These are phyloP conservation scores for Phacellophora camtschatica DNA, from an alignment of 30 jellyfish, hydroid and myxozoan species.

Conservation along the genomic window DNA sequence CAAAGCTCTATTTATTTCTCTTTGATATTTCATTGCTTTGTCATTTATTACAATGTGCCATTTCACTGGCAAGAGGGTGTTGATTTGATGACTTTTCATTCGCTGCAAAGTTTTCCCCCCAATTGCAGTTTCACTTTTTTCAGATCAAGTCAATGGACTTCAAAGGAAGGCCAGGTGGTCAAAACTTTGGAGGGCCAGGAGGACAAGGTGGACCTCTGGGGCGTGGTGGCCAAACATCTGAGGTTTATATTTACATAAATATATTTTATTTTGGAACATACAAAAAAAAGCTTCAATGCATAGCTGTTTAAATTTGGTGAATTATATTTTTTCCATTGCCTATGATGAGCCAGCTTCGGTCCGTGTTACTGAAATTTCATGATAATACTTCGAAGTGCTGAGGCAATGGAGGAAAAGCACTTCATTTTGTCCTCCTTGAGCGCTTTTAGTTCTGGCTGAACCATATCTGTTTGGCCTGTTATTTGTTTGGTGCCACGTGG, in stretches of 20 bases:
- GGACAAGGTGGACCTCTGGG: conserved; percentile 4
- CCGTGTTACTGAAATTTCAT: conserved; percentile 48
- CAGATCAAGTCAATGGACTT: conserved; percentile 42
- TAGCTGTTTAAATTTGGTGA: no score
- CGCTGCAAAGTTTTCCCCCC: no score
- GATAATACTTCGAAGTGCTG: conserved; percentile 48
- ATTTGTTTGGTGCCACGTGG: not conserved
- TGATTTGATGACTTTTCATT: no score
- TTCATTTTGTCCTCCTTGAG: not conserved
- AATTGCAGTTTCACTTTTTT: no score
- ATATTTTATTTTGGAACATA: no score
- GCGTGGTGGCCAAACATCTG: not conserved
- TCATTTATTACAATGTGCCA: no score
- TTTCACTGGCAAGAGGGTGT: no score
- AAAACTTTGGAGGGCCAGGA: conserved; percentile 18
- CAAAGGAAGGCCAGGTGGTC: conserved; percentile 11
- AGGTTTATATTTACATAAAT: no score
- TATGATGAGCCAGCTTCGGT: conserved; percentile 74
- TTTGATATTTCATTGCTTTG: no score
- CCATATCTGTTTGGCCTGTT: not conserved
- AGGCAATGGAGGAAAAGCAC: conserved; percentile 22
- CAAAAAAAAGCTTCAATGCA: no score
- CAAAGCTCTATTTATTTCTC: no score
- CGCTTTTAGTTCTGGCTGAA: not conserved
- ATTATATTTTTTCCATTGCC: not conserved